These are phyloP conservation scores for Atta texana DNA, from an alignment of 1,140 invertebrate genomes.

Conservation along the genomic window DNA sequence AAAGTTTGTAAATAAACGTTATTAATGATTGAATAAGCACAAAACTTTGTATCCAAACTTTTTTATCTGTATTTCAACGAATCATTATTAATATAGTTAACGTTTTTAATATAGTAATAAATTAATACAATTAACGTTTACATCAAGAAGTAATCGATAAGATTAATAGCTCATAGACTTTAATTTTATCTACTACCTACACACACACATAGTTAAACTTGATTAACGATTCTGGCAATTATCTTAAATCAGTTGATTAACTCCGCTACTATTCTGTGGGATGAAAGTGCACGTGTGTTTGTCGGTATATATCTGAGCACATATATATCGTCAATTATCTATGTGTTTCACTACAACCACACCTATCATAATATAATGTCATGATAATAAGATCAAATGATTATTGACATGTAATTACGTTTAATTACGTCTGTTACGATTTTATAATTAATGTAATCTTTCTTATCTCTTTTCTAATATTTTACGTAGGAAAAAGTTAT, in stretches of 20 bases:
- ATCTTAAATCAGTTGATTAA: constrained; percentile 74
- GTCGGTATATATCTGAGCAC: constrained; percentile 64
- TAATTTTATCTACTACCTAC: constrained; percentile 52
- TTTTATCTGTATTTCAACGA: too few relatives aligned
- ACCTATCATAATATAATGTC: constrained; percentile 51
- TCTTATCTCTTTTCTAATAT: neutral
- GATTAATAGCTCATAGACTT: constrained; percentile 52
- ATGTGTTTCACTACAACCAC: constrained; percentile 50
- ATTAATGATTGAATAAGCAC: too few relatives aligned
- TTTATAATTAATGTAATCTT: neutral
- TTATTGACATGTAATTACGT: constrained; percentile 12
- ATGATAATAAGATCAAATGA: constrained; percentile 33
- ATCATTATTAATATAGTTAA: constrained; percentile 9
- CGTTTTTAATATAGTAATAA: too few relatives aligned
- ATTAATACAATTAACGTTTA: neutral
- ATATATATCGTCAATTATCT: constrained; percentile 57
- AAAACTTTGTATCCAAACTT: too few relatives aligned
- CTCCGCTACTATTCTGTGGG: constrained; percentile 31
- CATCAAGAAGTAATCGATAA: constrained; percentile 48
- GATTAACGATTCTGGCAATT: constrained; percentile 72
- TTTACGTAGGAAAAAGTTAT: neutral
- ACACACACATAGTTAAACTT: constrained; percentile 62
- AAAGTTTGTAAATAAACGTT: too few relatives aligned
- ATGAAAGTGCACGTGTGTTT: constrained; percentile 47
- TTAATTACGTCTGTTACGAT: constrained; percentile 15